phyloP scores from a whole-genome alignment of 1,140 invertebrate genomes.

The Rhagoletis zephyria region DNA sequence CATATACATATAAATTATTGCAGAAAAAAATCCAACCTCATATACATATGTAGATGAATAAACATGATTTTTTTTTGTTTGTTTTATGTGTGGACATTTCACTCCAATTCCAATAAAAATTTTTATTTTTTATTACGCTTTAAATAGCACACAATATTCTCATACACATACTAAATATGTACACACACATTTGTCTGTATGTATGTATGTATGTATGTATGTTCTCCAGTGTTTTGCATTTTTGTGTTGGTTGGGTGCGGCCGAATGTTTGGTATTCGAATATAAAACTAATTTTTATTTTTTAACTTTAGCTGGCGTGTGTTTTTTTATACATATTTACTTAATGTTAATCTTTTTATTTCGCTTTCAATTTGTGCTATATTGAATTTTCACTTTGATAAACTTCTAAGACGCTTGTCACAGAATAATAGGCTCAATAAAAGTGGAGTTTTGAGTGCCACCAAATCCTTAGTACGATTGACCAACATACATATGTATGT shows the following conservation, averaged over 20 bases:
- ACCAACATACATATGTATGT: background rate
- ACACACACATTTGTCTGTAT: slow-evolving; percentile 1
- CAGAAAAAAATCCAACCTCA: slow-evolving; percentile 1
- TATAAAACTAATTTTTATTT: background rate
- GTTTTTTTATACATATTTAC: background rate
- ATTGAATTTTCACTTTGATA: background rate
- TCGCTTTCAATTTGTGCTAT: slow-evolving; percentile 7
- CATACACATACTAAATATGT: slow-evolving; percentile 6
- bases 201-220: background rate
- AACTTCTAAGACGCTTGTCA: slow-evolving; percentile 16
- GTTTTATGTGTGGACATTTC: background rate
- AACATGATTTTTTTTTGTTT: background rate
- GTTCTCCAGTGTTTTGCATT: too few relatives aligned
- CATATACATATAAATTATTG: background rate
- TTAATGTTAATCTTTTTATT: background rate
- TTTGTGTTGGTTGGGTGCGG: background rate
- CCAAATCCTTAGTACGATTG: background rate
- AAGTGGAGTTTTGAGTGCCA: too few relatives aligned
- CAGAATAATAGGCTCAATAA: background rate
- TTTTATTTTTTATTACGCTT: background rate
- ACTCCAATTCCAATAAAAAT: background rate
- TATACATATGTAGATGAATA: background rate
- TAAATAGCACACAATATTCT: background rate
- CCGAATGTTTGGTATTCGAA: background rate
- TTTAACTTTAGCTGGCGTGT: background rate